Evolutionary conservation across 2,888 invertebrate species (phyloP).

Genomic region (Chrysotoxum bicinctum): DNA sequence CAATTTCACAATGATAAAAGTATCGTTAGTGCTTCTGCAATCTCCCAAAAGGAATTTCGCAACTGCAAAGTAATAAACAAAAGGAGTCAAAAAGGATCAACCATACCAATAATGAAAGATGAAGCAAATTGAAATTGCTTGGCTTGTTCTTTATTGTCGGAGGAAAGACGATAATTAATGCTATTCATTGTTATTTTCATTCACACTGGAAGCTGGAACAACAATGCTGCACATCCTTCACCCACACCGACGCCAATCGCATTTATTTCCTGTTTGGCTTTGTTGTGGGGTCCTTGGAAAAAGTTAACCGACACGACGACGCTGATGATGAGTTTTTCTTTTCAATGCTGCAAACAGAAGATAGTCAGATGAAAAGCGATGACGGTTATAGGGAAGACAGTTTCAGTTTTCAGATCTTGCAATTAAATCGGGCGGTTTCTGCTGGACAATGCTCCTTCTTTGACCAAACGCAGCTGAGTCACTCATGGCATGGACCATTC

Average conservation of each 20-base stretch:
- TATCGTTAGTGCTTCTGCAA: not conserved
- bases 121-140: conserved; percentile 72
- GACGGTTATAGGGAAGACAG: not conserved
- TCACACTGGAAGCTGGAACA: conserved; percentile 14
- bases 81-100: conserved; percentile 58
- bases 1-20: conserved; percentile 8
- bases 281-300: conserved; percentile 1
- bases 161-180: conserved; percentile 67
- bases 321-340: conserved; percentile 8
- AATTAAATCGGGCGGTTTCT: conserved; percentile 19
- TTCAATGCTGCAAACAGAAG: conserved; percentile 11
- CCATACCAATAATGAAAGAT: conserved; percentile 69
- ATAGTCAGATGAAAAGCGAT: conserved; percentile 4
- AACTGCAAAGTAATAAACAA: conserved; percentile 35
- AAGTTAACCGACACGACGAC: not conserved
- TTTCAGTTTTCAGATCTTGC: not conserved
- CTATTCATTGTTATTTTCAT: conserved; percentile 62
- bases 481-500: not conserved
- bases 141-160: conserved; percentile 62
- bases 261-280: conserved; percentile 26
- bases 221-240: not conserved
- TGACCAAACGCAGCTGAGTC: conserved; percentile 2
- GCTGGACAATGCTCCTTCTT: not conserved
- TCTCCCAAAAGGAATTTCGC: not conserved
- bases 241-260: not conserved